Percentiles rank a stretch among this genome's conserved stretches.
Conservation (phyloP, 2,113 vertebrate genomes). For the Corynorhinus townsendii region DNA sequence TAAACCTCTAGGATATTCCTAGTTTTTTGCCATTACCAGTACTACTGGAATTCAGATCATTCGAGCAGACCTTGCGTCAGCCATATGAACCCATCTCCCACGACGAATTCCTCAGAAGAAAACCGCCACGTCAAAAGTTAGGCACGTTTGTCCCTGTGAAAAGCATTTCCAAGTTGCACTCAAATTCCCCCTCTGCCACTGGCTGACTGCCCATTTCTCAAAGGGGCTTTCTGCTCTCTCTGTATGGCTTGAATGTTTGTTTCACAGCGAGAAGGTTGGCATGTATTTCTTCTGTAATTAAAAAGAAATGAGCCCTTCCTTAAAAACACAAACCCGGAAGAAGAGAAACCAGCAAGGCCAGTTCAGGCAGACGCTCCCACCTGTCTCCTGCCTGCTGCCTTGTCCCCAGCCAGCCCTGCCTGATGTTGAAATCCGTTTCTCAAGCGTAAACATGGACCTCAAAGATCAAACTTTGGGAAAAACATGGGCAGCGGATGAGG, state of each 20-base stretch:
- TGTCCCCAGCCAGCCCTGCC: background rate
- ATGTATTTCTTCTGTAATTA: background rate
- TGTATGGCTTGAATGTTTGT: background rate
- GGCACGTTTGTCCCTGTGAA: background rate
- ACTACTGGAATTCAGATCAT: background rate
- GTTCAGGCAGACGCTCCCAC: background rate
- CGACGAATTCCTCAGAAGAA: background rate
- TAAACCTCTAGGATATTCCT: background rate
- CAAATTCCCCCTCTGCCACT: background rate
- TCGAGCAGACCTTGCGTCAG: background rate
- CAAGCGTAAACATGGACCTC: background rate
- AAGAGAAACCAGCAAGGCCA: conserved; percentile 44
- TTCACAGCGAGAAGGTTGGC: background rate
- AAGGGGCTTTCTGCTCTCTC: background rate
- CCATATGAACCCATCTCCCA: background rate
- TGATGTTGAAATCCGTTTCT: background rate
- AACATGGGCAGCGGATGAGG: background rate
- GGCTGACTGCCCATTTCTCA: background rate
- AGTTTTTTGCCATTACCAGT: background rate
- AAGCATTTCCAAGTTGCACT: background rate
- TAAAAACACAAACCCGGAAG: conserved; percentile 33
- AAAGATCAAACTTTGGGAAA: background rate
- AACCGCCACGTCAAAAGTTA: background rate
- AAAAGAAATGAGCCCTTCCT: conserved; percentile 41
- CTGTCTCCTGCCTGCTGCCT: background rate